Percentiles rank a stretch among this genome's conserved stretches.
phyloP scores from a whole-genome alignment of 1,140 invertebrate genomes.

The Drosophila kepulauana region DNA sequence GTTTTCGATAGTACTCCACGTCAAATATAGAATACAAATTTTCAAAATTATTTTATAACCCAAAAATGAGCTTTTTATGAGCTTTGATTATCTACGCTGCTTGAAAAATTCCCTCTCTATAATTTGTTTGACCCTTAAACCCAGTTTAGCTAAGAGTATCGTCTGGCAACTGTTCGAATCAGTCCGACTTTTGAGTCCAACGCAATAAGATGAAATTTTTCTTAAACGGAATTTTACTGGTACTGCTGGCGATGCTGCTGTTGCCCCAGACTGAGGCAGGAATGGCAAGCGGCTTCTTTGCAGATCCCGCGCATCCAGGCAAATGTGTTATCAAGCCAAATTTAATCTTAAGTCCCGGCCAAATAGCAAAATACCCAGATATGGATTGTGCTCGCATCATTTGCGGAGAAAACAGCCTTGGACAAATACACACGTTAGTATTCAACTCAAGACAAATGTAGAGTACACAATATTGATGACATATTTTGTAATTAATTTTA shows the following conservation, averaged over 20 bases:
- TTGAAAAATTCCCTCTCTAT: conserved; percentile 10
- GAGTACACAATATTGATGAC: neutral
- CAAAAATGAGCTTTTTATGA: neutral
- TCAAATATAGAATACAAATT: neutral
- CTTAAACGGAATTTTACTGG: conserved; percentile 28
- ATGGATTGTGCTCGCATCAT: conserved; percentile 22
- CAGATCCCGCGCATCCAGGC: conserved; percentile 21
- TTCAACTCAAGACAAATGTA: neutral
- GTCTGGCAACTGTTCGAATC: conserved; percentile 10
- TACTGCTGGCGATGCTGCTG: neutral
- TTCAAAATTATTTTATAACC: neutral
- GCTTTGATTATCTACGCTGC: neutral
- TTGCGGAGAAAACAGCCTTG: conserved; percentile 18
- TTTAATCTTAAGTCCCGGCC: conserved; percentile 22
- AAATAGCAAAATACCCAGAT: conserved; percentile 7
- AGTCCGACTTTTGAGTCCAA: conserved; percentile 21
- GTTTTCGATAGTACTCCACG: too few species aligned
- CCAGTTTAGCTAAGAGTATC: neutral
- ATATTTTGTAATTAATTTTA: neutral
- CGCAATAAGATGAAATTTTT: conserved; percentile 27
- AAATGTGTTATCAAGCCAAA: conserved; percentile 25
- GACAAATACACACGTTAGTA: conserved; percentile 22
- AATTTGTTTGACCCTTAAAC: conserved; percentile 20
- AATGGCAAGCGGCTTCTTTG: conserved; percentile 10
- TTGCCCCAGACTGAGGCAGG: conserved; percentile 16